A percentile compares a stretch with the other conserved stretches of the same genome.
phyloP scores from a whole-genome alignment of 2,797 vertebrate species.

The Phoebastria nigripes region DNA sequence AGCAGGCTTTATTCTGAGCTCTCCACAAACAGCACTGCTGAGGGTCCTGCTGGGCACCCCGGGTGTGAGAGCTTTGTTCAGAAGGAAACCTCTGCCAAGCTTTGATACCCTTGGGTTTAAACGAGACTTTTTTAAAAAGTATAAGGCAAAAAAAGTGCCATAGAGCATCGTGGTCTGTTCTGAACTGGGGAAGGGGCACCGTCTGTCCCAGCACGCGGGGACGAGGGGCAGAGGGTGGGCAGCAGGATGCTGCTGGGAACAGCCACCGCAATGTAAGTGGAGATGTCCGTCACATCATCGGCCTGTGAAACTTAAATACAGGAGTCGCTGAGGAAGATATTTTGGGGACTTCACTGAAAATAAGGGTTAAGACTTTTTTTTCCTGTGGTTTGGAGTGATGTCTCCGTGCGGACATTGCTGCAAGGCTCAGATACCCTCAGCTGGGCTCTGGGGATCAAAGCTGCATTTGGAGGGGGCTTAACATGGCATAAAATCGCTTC shows the following conservation, averaged over 20 bases:
- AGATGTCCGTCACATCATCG: background rate
- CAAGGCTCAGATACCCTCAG: background rate
- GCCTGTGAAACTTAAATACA: background rate
- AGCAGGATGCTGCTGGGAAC: background rate
- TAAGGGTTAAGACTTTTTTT: background rate
- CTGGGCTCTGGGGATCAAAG: background rate
- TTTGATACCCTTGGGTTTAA: background rate
- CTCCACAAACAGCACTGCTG: too few species aligned
- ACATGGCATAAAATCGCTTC: background rate
- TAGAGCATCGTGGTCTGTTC: too few species aligned
- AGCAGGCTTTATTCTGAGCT: too few species aligned
- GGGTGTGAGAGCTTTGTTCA: background rate
- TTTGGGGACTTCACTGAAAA: background rate
- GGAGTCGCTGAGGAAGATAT: background rate
- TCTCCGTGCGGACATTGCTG: background rate
- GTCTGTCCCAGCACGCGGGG: fast-evolving
- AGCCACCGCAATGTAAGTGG: background rate
- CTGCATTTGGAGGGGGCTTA: background rate
- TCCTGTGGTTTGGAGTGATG: background rate
- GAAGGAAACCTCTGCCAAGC: background rate
- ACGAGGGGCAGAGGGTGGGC: background rate
- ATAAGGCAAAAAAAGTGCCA: background rate
- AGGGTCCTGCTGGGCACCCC: background rate
- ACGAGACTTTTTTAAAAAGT: background rate
- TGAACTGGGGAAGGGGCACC: background rate